phyloP scores from a whole-genome alignment of 2,888 invertebrate species.

The Abrostola triplasia region DNA sequence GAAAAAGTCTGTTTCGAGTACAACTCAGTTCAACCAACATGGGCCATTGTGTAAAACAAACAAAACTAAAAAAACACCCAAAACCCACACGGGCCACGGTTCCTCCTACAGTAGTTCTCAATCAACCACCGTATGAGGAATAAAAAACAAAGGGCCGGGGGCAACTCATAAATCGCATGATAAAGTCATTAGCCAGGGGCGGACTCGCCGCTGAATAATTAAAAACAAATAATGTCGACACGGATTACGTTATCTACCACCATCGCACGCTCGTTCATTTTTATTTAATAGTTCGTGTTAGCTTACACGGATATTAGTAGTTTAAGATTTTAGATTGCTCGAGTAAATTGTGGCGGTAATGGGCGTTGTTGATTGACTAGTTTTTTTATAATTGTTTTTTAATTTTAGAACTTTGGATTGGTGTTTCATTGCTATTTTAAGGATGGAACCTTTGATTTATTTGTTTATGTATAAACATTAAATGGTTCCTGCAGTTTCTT shows the following conservation, averaged over 20 bases:
- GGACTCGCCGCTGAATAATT: constrained; percentile 84
- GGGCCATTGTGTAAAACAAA: constrained; percentile 2
- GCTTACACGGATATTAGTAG: constrained; percentile 65
- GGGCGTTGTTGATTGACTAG: constrained; percentile 25
- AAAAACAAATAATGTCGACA: constrained; percentile 87
- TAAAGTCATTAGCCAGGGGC: constrained; percentile 87
- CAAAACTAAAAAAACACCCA: constrained; percentile 23
- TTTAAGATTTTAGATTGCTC: constrained; percentile 53
- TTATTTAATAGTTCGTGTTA: constrained; percentile 76
- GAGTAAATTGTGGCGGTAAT: constrained; percentile 35
- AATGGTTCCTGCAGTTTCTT: neutral
- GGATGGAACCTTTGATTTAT: neutral
- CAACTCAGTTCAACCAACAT: neutral
- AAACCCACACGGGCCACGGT: constrained; percentile 21
- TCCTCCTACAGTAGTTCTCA: constrained; percentile 62
- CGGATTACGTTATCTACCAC: constrained; percentile 83
- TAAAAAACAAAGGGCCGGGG: constrained; percentile 78
- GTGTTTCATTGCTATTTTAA: neutral
- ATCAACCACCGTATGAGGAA: constrained; percentile 72
- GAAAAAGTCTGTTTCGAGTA: neutral
- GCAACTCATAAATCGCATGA: constrained; percentile 82
- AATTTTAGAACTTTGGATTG: constrained; percentile 11
- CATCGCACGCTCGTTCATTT: constrained; percentile 81
- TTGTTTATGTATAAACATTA: neutral
- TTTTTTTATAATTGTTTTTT: constrained; percentile 29